These are phyloP conservation scores for Loriculus beryllinus DNA, from an alignment of 2,797 vertebrate species.

Conservation along the genomic window DNA sequence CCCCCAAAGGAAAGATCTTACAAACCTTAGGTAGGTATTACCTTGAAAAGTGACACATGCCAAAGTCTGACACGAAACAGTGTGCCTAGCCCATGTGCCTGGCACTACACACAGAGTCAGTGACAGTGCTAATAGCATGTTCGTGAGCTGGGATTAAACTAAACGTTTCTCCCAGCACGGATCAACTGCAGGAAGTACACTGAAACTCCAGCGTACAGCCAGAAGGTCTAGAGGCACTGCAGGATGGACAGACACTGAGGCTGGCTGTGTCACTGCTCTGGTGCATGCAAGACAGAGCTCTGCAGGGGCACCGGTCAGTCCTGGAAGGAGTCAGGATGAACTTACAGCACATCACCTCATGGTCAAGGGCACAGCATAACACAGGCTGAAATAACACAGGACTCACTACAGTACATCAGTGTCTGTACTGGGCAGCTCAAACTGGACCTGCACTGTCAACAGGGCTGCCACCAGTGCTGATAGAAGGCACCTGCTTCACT, in stretches of 20 bases:
- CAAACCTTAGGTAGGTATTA: neutral
- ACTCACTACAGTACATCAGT: neutral
- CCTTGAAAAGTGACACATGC: neutral
- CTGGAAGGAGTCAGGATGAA: neutral
- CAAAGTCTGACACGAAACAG: neutral
- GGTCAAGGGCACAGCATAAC: neutral
- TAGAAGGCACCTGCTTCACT: neutral
- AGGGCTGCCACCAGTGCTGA: neutral
- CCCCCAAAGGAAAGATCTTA: neutral
- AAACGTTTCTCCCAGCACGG: neutral
- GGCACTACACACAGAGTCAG: neutral
- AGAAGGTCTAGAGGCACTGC: neutral
- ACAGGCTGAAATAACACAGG: neutral
- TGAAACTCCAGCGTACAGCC: neutral
- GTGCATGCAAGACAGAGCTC: neutral
- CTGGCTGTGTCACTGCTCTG: neutral
- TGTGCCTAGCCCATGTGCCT: neutral
- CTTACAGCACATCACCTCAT: neutral
- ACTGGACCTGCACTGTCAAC: neutral
- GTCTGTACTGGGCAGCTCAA: neutral
- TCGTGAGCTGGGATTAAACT: neutral
- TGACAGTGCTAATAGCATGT: rapidly evolving
- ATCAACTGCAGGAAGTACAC: neutral
- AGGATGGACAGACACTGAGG: neutral
- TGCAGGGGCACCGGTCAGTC: neutral